Percentiles rank a stretch among this genome's conserved stretches.
Conservation (phyloP, 2,113 vertebrate genomes). For the Aegotheles bennettii region DNA sequence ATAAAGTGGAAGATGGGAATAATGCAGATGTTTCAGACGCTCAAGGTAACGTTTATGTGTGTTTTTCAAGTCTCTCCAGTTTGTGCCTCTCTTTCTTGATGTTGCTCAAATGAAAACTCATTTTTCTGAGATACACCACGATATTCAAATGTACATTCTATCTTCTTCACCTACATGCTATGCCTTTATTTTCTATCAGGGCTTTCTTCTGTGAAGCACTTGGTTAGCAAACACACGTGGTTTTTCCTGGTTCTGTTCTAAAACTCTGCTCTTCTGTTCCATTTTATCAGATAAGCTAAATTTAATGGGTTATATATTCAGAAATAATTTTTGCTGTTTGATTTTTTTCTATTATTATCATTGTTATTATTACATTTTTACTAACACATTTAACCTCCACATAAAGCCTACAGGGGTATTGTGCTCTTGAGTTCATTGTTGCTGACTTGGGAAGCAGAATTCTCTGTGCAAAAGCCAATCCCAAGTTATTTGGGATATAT, state of each 20-base stretch:
- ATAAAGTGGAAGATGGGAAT: constrained; percentile 4
- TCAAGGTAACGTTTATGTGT: constrained; percentile 54
- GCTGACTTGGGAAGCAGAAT: background rate
- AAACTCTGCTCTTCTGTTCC: background rate
- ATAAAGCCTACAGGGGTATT: background rate
- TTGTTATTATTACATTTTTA: background rate
- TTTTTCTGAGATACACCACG: background rate
- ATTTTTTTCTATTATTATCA: background rate
- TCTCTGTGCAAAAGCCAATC: rapidly evolving
- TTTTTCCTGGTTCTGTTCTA: background rate
- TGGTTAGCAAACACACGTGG: background rate
- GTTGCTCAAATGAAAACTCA: background rate
- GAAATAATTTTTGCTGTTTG: background rate
- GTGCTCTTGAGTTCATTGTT: background rate
- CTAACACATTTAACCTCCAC: background rate
- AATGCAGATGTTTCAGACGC: background rate
- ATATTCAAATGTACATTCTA: rapidly evolving
- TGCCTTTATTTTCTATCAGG: background rate
- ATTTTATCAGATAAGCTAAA: background rate
- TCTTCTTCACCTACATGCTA: background rate
- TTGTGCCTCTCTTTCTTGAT: background rate
- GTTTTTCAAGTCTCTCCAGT: background rate
- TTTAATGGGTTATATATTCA: background rate
- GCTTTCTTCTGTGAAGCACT: background rate
- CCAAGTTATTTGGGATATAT: no score